Evolutionary conservation across 2,888 invertebrate species (phyloP).

Genomic region (Drosophila atripex): DNA sequence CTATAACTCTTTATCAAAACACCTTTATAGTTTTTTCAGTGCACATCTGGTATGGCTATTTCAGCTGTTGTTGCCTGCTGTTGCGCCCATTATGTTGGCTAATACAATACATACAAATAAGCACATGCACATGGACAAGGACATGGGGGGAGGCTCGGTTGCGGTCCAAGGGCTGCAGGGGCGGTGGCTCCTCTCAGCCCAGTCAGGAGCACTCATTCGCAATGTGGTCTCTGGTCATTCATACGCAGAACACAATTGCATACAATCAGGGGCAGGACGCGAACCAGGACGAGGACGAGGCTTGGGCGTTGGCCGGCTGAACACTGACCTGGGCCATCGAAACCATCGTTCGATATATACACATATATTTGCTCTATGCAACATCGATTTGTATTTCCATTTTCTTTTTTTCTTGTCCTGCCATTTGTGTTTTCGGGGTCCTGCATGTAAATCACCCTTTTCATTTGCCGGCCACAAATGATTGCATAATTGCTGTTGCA

Average conservation of each 20-base stretch:
- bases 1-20: no score
- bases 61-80: constrained; percentile 38
- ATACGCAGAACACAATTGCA: constrained; percentile 74
- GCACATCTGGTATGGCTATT: constrained; percentile 19
- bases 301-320: constrained; percentile 71
- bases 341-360: constrained; percentile 54
- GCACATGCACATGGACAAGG: constrained; percentile 55
- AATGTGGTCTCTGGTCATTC: constrained; percentile 75
- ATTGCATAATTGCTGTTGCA: constrained; percentile 75
- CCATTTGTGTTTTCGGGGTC: not conserved
- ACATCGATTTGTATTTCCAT: constrained; percentile 56
- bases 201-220: constrained; percentile 74
- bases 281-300: constrained; percentile 31
- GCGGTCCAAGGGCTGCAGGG: not conserved
- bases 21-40: constrained; percentile 2
- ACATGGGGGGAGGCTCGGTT: not conserved
- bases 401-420: not conserved
- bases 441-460: constrained; percentile 70
- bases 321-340: constrained; percentile 55
- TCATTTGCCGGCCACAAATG: constrained; percentile 71
- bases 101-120: constrained; percentile 77
- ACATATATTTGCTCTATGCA: constrained; percentile 61
- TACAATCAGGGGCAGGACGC: constrained; percentile 58
- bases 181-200: constrained; percentile 22
- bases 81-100: constrained; percentile 72